These are phyloP conservation scores for Leucophenga varia DNA, from an alignment of 1,140 invertebrate species.

Conservation along the genomic window DNA sequence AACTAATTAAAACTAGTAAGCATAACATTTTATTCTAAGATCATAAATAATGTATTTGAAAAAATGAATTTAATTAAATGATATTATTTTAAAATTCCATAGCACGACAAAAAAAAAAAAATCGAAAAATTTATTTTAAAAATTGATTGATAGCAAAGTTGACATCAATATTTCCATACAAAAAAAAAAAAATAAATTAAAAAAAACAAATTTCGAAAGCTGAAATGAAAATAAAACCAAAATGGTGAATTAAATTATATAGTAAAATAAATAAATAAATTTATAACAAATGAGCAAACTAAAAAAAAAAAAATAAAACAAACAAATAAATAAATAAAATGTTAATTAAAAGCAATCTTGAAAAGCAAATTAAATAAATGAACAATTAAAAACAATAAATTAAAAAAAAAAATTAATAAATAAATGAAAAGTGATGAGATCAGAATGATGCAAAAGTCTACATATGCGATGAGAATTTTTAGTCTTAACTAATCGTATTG, in stretches of 20 bases:
- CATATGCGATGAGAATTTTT: slow-evolving; percentile 20
- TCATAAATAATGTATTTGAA: slow-evolving; percentile 6
- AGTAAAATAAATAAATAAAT: not conserved
- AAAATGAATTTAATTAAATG: no score
- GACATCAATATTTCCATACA: slow-evolving; percentile 23
- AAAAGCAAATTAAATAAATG: not conserved
- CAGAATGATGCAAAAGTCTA: not conserved
- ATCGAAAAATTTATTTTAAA: not conserved
- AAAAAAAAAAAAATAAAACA: not conserved
- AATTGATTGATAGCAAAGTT: slow-evolving; percentile 6
- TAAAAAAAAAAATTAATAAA: not conserved
- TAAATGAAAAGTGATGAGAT: not conserved
- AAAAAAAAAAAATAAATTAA: not conserved
- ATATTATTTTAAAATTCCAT: no score
- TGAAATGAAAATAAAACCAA: not conserved
- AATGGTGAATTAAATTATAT: not conserved
- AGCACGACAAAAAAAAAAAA: slow-evolving; percentile 4
- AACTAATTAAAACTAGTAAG: not conserved
- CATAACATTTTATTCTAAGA: slow-evolving; percentile 1
- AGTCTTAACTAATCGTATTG: slow-evolving; percentile 31
- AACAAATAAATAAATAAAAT: not conserved
- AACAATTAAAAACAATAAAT: not conserved
- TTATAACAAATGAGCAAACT: not conserved
- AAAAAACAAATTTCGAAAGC: not conserved
- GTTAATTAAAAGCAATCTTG: not conserved